A percentile compares a stretch with the other conserved stretches of the same genome.
Evolutionary conservation across 2,888 invertebrate genomes (phyloP).

Genomic region (Erpobdella octoculata): DNA sequence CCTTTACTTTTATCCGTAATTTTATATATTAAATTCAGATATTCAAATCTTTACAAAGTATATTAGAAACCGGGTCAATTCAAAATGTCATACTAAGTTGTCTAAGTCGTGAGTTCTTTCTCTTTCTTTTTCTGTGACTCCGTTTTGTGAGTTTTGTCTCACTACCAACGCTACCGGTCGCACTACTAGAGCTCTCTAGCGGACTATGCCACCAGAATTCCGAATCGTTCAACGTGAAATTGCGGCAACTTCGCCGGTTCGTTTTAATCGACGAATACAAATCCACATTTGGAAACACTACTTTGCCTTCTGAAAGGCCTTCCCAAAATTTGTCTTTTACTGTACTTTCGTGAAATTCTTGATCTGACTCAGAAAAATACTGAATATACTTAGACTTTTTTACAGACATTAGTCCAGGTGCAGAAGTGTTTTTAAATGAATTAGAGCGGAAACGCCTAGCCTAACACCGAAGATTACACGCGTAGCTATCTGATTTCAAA

Average conservation of each 20-base stretch:
- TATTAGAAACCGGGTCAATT: background rate
- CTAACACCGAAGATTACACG: too few species aligned
- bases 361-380: background rate
- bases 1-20: too few species aligned
- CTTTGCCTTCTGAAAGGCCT: background rate
- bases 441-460: too few species aligned
- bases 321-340: slow-evolving; percentile 6
- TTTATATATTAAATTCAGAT: too few species aligned
- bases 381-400: slow-evolving; percentile 1
- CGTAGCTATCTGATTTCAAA: too few species aligned
- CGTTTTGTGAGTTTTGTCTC: too few species aligned
- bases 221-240: background rate
- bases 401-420: too few species aligned
- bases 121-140: slow-evolving; percentile 6
- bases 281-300: background rate
- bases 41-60: background rate
- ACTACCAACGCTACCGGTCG: background rate
- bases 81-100: background rate
- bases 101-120: background rate
- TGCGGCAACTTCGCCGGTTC: background rate
- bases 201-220: background rate
- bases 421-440: too few species aligned
- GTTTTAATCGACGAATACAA: slow-evolving; percentile 2
- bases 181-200: background rate
- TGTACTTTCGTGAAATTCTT: background rate